Percentiles rank a stretch among this genome's conserved stretches.
These are phyloP conservation scores for Sus cebifrons DNA, from an alignment of 2,797 vertebrate genomes.

Conservation along the genomic window DNA sequence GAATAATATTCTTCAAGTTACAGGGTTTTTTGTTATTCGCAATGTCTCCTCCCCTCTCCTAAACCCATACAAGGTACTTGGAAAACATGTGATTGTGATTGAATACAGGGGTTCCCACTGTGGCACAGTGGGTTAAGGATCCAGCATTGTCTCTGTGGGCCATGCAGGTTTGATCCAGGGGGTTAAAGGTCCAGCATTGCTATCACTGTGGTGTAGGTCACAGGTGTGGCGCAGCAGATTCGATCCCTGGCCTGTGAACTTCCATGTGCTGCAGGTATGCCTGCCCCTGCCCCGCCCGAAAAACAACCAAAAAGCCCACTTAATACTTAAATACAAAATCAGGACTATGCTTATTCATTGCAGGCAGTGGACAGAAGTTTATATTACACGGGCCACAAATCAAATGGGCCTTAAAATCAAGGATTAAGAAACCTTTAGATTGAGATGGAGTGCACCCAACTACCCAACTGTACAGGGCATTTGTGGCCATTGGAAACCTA, in stretches of 20 bases:
- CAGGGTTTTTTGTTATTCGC: constrained; percentile 25
- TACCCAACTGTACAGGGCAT: neutral
- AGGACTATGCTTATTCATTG: neutral
- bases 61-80: constrained; percentile 11
- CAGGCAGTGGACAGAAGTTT: neutral
- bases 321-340: neutral
- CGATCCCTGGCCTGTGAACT: too few relatives aligned
- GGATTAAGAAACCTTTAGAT: constrained; percentile 2
- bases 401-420: neutral
- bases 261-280: too few relatives aligned
- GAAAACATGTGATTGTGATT: constrained; percentile 1
- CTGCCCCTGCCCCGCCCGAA: too few relatives aligned
- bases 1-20: constrained; percentile 35
- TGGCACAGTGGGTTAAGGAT: too few relatives aligned
- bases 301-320: neutral
- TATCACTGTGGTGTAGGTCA: too few relatives aligned
- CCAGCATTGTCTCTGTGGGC: too few relatives aligned
- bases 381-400: neutral
- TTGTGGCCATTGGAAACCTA: constrained; percentile 21
- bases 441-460: neutral
- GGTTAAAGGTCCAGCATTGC: too few relatives aligned
- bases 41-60: neutral
- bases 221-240: too few relatives aligned
- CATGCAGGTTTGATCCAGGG: too few relatives aligned
- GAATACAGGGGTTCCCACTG: too few relatives aligned